Percentiles rank a stretch among this genome's conserved stretches.
Evolutionary conservation across 2,113 vertebrate species (phyloP).

Genomic region (zebrafish (Danio rerio)): DNA sequence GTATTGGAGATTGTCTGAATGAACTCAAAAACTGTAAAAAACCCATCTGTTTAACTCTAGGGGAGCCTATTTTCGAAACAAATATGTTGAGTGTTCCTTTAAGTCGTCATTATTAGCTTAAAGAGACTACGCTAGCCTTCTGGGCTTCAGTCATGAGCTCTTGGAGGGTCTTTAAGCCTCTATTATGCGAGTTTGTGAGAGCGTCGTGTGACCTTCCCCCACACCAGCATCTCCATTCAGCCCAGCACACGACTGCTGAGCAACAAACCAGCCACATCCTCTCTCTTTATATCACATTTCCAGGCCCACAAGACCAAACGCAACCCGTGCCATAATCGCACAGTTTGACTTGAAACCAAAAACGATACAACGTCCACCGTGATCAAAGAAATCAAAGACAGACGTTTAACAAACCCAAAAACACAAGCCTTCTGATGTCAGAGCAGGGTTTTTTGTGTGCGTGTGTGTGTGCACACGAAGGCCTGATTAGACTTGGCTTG

Average conservation of each 20-base stretch:
- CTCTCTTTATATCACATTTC: constrained; percentile 62
- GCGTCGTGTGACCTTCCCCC: constrained; percentile 77
- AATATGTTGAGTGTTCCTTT: background rate
- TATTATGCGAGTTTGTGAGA: constrained; percentile 71
- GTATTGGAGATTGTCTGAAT: no score
- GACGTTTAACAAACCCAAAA: background rate
- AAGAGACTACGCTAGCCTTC: constrained; percentile 3
- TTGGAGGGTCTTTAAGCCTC: constrained; percentile 47
- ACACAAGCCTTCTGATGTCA: no score
- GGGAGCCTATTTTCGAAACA: no score
- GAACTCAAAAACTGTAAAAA: no score
- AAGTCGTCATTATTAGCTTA: constrained; percentile 13
- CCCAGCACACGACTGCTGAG: constrained; percentile 72
- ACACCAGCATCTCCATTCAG: constrained; percentile 62
- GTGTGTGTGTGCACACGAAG: background rate
- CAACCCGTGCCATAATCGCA: background rate
- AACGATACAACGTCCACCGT: background rate
- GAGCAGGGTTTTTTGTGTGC: no score
- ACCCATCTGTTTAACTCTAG: no score
- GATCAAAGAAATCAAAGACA: constrained; percentile 7
- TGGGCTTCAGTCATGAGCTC: constrained; percentile 17
- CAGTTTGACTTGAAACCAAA: constrained; percentile 3
- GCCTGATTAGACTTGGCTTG: constrained; percentile 31
- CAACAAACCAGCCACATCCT: constrained; percentile 66
- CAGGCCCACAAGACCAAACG: constrained; percentile 50